Evolutionary conservation across 1,140 invertebrate genomes (phyloP), one percentile per base, ranked within the genome.

Genomic region (Diachasmimorpha longicaudata): DNA sequence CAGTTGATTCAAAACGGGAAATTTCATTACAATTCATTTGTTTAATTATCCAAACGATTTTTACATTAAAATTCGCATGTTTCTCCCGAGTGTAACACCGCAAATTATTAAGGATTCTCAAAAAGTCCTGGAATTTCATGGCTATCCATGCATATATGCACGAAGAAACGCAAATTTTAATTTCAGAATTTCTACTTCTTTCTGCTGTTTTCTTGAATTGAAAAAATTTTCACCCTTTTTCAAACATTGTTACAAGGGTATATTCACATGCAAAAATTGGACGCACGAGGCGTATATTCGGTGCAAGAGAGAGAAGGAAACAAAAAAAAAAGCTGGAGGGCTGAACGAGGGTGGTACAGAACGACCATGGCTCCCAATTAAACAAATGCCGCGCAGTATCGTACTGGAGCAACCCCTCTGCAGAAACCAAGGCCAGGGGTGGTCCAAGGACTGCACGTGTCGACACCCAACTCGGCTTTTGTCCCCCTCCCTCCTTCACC

Each of bases 361-460:
- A 70, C 82, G 78, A 80, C 82, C 82, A 85, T 85, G 78, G 84
- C 82, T 81, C 81, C 81, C 83, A 84, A 85, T 85, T 85, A 85
- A 86, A 85, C 83, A 84, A 86, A 85, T 82, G 84, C 82, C 80
- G 79, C 42, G 36, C 70, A 72, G 36, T 21, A 46, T 70, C 36
- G 70, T 36, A 37, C 48, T 52, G 23, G 58, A 68, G 66, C 66
- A 37, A 68, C 66, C 66, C 58, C 66, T 68, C 66, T 36, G 31
- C 36, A 37, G 36, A 16, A 39, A 2, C 31, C 31, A 68, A 68
- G 66, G 36, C 66, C 36, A 37, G 36, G 66, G 66, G 66, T 68
- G 66, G 66, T 68, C 66, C 36, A 68, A 37, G 31, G 31, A 39
- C 36, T 39, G 66, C 66, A 68, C 66, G 66, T 68, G 66, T 68